Base-by-base conservation (phyloP, 2,113 vertebrate genomes). In the Sitta europaea region DNA sequence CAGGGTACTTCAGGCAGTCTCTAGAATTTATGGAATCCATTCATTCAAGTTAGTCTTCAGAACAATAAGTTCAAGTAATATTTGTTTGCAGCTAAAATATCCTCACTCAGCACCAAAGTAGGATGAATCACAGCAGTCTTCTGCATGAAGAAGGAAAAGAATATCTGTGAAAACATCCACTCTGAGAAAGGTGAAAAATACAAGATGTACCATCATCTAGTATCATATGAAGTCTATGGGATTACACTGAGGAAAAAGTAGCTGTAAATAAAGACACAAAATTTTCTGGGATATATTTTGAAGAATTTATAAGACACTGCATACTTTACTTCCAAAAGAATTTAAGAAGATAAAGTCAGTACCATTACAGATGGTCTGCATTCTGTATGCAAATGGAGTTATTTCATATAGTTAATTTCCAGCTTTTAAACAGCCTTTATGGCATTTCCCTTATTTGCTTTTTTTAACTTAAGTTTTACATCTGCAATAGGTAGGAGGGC, bases 381-480 rank as follows among this genome's bases (percentile, higher is more conserved):
- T 93, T 88, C 35, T 61, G 17, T 38, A 47, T 63, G 11, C 2
- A 1, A 47, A 9, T 59, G 36, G 21, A 92, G 27, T 72, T 58
- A 75, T 68, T 91, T 87, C 25, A 61, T 13, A 6, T 43, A 82
- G n/a, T 23, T 54, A 54, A 82, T 88, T 90, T 84, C 31, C 36
- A 71, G n/a, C 35, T 84, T 92, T 84, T 85, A 84, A 90, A 57
- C 29, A 75, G n/a, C n/a, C n/a, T n/a, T 21, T 61, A 66, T 84
- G 19, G 25, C 2, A 31, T 68, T 85, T 80, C 23, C 66, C 10
- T 71, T 67, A 28, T 74, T 84, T 92, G 10, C 6, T 48, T 84
- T 87, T 85, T 86, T 36, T 75, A n/a, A 55, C 25, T 50, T 55
- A 65, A 78, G 57, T 54, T 89, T 91, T 79, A 59, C 23, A 66